Conservation (phyloP, 1,140 invertebrate species). For the Archegozetes longisetosus region DNA sequence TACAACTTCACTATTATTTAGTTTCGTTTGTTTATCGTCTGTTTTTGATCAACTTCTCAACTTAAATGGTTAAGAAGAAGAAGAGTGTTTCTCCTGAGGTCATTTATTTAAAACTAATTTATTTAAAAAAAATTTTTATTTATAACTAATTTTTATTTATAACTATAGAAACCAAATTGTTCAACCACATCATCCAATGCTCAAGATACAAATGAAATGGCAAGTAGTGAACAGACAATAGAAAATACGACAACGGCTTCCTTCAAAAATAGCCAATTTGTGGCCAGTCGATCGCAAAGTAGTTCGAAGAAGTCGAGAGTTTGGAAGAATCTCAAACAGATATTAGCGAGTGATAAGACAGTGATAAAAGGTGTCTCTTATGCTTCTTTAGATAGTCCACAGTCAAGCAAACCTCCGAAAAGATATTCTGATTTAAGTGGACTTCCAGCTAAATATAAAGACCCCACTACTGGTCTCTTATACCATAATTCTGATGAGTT, state of each 20-base stretch:
- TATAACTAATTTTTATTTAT: no score
- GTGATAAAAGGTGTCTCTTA: background rate
- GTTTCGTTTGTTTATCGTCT: no score
- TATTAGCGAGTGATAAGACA: background rate
- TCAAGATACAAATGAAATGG: no score
- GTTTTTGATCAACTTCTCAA: no score
- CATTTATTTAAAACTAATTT: background rate
- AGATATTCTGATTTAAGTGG: constrained; percentile 1
- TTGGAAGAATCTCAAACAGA: background rate
- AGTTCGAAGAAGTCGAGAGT: background rate
- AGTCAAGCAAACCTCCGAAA: background rate
- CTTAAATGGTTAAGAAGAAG: background rate
- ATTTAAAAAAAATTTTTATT: no score
- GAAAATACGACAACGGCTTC: no score
- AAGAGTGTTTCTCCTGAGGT: background rate
- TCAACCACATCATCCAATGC: no score
- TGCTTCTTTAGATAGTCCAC: background rate
- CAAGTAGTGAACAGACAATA: no score
- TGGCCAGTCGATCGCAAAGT: background rate
- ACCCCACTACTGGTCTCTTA: background rate
- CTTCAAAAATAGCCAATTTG: background rate
- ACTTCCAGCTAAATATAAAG: background rate
- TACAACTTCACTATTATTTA: no score
- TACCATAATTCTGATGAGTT: background rate
- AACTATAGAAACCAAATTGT: no score